Percentiles rank a stretch among this genome's conserved stretches.
Evolutionary conservation across 2,888 invertebrate species (phyloP).

Genomic region (Serrognathus titanus): DNA sequence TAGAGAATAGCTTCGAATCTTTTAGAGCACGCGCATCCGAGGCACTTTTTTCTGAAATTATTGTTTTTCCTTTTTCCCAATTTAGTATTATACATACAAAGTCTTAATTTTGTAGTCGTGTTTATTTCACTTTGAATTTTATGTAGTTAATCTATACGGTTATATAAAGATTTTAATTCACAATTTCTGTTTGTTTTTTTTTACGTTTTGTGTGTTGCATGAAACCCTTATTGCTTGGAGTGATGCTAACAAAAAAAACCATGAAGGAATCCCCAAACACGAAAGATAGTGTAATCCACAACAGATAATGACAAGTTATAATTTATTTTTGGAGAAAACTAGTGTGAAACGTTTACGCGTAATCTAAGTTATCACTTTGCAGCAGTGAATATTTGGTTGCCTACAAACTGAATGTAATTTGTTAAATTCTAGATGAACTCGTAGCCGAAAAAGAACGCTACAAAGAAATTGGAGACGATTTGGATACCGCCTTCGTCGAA

Average conservation of each 20-base stretch:
- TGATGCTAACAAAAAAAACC: background rate
- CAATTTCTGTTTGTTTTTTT: conserved; percentile 35
- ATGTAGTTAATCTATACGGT: conserved; percentile 42
- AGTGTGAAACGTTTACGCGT: background rate
- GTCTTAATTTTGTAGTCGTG: conserved; percentile 3
- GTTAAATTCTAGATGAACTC: conserved; percentile 75
- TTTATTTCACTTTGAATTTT: conserved; percentile 36
- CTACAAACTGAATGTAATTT: background rate
- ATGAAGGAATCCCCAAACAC: background rate
- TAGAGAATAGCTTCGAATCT: background rate
- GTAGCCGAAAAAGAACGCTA: conserved; percentile 98
- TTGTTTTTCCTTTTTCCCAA: background rate
- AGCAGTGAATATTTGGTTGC: background rate
- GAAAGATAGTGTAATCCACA: background rate
- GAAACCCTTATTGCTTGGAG: background rate
- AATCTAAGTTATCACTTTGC: background rate
- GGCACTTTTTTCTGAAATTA: background rate
- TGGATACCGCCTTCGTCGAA: conserved; percentile 98
- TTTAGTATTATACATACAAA: background rate
- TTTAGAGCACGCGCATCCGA: conserved; percentile 2
- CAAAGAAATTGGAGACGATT: conserved; percentile 99
- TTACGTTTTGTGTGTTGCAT: conserved; percentile 8
- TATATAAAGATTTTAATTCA: conserved; percentile 41
- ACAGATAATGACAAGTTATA: background rate
- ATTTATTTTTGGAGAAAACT: background rate